phyloP scores from a whole-genome alignment of 2,113 vertebrate species.

The Gopherus evgoodei region DNA sequence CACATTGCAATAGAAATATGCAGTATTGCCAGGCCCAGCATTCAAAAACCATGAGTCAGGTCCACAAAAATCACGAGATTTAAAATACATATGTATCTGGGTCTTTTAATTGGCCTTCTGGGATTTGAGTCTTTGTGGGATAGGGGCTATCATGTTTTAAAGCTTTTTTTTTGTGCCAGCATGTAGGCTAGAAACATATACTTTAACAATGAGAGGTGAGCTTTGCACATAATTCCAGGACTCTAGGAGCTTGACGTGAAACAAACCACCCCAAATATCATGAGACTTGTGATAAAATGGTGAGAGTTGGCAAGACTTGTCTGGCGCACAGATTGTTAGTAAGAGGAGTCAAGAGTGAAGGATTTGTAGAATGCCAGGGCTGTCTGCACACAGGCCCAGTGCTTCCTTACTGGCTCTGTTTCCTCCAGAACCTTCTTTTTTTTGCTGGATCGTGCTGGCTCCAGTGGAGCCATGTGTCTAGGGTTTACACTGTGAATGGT shows the following conservation, averaged over 20 bases:
- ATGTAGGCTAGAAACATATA: background rate
- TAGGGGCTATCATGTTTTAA: background rate
- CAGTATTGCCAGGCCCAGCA: background rate
- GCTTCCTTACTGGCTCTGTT: background rate
- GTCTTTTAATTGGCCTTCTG: background rate
- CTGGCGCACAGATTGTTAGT: background rate
- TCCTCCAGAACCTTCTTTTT: background rate
- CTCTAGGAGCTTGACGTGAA: background rate
- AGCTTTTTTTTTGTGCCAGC: background rate
- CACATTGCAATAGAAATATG: background rate
- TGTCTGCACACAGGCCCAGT: background rate
- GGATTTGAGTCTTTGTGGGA: background rate
- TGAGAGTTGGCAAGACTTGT: background rate
- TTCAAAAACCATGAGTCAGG: rapidly evolving
- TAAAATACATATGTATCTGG: background rate
- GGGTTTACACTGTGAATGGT: background rate
- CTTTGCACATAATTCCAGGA: background rate
- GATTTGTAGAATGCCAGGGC: background rate
- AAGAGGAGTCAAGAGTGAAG: too few species aligned
- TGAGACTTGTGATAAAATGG: background rate
- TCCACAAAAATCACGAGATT: background rate
- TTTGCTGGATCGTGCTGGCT: background rate
- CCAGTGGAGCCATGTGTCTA: background rate
- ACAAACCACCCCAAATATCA: background rate
- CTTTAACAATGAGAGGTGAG: background rate